Base-by-base conservation (phyloP, 2,797 vertebrate species). In the Hyperoplus lanceolatus region DNA sequence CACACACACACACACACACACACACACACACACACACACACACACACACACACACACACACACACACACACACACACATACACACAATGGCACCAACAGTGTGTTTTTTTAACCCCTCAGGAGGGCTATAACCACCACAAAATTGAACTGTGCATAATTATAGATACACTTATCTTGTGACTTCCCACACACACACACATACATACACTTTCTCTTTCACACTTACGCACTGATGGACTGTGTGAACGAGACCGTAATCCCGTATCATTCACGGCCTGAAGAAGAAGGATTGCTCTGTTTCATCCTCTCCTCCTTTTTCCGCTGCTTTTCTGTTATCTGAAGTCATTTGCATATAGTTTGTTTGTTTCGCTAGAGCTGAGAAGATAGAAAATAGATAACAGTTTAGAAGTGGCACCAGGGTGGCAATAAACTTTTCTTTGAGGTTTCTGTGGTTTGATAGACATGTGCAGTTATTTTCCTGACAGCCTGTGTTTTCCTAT, bases 221-320 rank as follows among this genome's bases (percentile, higher is more conserved):
- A 13, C 59, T 59, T 15, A 69, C 14, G 51, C 8, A 55, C 5
- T 54, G 3, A 73, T 3, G 14, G 12, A 66, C 3, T 41, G 14
- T 3, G 8, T 46, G 12, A 18, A 8, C 41, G 14, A 39, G 29
- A 36, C 55, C 57, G 48, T 62, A 79, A 79, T 70, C 42, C 39
- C 57, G 29, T 71, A 65, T 72, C 69, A 74, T 76, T 76, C 48
- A 65, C 57, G 86, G 70, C 57, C 62, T 77, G 14, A 46, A 61
- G 55, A 80, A 77, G 46, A 29, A 61, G 59, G 46, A 67, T 81
- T 75, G 72, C 11, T 13, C 62, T 80, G 15, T 21, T 4, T 80
- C 54, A 0, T 60, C 57, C 29, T 72, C 51, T 16, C 58, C 12
- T 61, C 56, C 18, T 51, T 53, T 57, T 46, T n/a, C 12, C 53